These are phyloP conservation scores for Amblyteles armatorius DNA, from an alignment of 2,888 invertebrate species.

Conservation along the genomic window DNA sequence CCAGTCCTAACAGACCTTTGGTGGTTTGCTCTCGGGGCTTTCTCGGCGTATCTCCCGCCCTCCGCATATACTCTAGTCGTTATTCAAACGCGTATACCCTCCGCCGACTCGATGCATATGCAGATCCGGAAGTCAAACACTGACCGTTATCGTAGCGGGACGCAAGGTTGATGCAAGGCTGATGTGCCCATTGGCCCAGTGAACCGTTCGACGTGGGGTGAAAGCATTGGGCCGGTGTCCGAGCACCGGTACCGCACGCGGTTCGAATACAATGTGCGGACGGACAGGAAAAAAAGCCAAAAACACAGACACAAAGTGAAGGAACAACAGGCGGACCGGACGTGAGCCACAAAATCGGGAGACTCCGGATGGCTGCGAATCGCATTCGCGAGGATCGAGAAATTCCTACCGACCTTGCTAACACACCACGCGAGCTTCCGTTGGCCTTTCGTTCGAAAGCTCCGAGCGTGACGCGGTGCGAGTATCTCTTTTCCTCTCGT, in stretches of 20 bases:
- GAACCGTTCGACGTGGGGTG: constrained; percentile 45
- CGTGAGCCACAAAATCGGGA: constrained; percentile 31
- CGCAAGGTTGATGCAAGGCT: constrained; percentile 23
- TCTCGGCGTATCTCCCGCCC: constrained; percentile 28
- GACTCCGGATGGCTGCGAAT: constrained; percentile 12
- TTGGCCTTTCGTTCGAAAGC: constrained; percentile 43
- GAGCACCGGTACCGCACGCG: not conserved
- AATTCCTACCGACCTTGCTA: constrained; percentile 19
- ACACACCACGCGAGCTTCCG: constrained; percentile 38
- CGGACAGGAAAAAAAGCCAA: constrained; percentile 1
- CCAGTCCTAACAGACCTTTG: constrained; percentile 23
- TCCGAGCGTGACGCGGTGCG: constrained; percentile 38
- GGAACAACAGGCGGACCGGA: not conserved
- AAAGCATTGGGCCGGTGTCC: not conserved
- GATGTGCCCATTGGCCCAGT: constrained; percentile 59
- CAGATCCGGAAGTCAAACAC: constrained; percentile 67
- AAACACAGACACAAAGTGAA: not conserved
- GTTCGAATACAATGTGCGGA: constrained; percentile 1
- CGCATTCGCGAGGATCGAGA: constrained; percentile 17
- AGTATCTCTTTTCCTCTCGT: not conserved
- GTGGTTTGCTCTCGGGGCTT: constrained; percentile 30
- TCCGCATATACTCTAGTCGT: constrained; percentile 52
- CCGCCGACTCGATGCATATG: constrained; percentile 64
- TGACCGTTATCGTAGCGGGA: constrained; percentile 54
- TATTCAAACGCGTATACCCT: constrained; percentile 65